phyloP scores from a whole-genome alignment of 2,113 vertebrate genomes.

The Macaca mulatta region DNA sequence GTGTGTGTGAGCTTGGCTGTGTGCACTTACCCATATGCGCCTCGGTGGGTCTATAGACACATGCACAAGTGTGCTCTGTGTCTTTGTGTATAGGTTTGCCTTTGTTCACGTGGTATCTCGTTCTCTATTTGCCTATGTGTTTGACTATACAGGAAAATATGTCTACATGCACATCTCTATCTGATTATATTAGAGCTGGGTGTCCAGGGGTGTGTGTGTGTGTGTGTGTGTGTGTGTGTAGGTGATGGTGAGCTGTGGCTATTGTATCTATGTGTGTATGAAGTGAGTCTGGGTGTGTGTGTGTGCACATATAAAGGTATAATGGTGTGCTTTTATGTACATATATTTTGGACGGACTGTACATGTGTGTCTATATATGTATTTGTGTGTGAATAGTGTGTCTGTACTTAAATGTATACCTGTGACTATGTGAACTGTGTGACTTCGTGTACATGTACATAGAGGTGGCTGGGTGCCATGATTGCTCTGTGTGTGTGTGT shows the following conservation, averaged over 20 bases:
- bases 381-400: neutral
- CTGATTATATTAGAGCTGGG: neutral
- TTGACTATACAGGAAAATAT: neutral
- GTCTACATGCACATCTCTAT: neutral
- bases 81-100: neutral
- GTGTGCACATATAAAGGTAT: neutral
- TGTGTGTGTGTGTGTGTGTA: fast-evolving
- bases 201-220: fast-evolving
- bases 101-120: neutral
- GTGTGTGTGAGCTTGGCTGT: neutral
- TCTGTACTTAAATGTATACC: neutral
- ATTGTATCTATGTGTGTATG: neutral
- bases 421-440: neutral
- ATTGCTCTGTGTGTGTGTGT: neutral
- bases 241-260: neutral
- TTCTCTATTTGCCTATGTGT: neutral
- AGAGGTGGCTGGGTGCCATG: neutral
- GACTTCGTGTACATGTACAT: neutral
- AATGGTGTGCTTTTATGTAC: neutral
- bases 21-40: neutral
- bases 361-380: neutral
- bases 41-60: neutral
- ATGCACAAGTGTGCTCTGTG: neutral
- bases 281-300: neutral
- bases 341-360: neutral